Evolutionary conservation across 2,888 invertebrate genomes (phyloP).

Genomic region (Orchesellides sinensis): DNA sequence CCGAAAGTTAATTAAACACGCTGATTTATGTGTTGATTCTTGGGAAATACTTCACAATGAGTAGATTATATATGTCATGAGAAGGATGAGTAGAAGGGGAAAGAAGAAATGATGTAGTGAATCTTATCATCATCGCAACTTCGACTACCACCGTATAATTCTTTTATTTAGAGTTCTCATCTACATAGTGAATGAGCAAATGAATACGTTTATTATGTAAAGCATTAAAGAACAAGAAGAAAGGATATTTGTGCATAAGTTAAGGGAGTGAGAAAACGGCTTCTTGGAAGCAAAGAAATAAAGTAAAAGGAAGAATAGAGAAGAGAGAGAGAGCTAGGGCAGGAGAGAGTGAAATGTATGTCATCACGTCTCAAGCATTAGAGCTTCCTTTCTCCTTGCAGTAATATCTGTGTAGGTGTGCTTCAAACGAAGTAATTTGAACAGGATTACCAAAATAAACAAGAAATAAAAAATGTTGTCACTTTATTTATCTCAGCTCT

Average conservation of each 20-base stretch:
- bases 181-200: neutral
- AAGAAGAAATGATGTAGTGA: neutral
- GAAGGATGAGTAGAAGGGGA: neutral
- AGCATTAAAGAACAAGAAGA: neutral
- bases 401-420: neutral
- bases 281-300: neutral
- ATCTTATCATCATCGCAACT: neutral
- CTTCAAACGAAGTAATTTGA: constrained; percentile 48
- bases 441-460: constrained; percentile 55
- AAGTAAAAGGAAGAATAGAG: neutral
- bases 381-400: neutral
- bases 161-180: neutral
- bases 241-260: neutral
- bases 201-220: neutral
- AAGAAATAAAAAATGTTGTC: constrained; percentile 52
- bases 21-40: constrained; percentile 41
- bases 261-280: neutral
- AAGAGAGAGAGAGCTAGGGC: neutral
- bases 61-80: constrained; percentile 1
- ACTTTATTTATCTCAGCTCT: neutral
- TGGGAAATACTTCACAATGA: constrained; percentile 16
- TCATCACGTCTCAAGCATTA: neutral
- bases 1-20: constrained; percentile 52
- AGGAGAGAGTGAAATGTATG: neutral
- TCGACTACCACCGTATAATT: neutral